Evolutionary conservation across 2,113 vertebrate genomes (phyloP).

Genomic region (Paramisgurnus dabryanus): DNA sequence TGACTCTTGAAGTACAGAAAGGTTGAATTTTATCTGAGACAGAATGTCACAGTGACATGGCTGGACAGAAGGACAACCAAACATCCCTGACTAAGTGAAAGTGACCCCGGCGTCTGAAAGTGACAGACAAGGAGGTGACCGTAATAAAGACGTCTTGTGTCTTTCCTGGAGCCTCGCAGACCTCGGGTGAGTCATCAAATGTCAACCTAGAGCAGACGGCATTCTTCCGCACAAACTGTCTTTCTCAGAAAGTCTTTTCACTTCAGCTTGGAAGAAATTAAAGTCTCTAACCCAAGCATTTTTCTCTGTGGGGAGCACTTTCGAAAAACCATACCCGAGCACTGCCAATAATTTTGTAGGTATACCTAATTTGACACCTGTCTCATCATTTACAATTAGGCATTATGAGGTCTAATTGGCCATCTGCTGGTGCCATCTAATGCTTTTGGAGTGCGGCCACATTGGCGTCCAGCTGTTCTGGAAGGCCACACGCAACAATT

Average conservation of each 20-base stretch:
- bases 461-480: constrained; percentile 65
- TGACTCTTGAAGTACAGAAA: constrained; percentile 59
- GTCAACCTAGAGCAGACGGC: not conserved
- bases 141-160: constrained; percentile 16
- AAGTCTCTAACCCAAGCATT: not conserved
- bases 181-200: constrained; percentile 48
- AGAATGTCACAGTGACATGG: constrained; percentile 61
- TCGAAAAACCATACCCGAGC: constrained; percentile 11
- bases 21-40: constrained; percentile 70
- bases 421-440: constrained; percentile 76
- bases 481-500: constrained; percentile 18
- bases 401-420: constrained; percentile 75
- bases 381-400: constrained; percentile 79
- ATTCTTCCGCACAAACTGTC: not conserved
- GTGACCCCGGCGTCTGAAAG: constrained; percentile 4
- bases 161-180: constrained; percentile 38
- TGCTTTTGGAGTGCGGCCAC: constrained; percentile 72
- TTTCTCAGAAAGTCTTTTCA: not conserved
- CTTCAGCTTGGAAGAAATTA: not conserved
- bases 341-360: constrained; percentile 66
- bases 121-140: constrained; percentile 21
- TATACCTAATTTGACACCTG: constrained; percentile 74
- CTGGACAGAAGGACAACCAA: constrained; percentile 28
- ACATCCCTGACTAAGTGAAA: constrained; percentile 39
- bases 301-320: not conserved